Base-by-base conservation (phyloP, 2,888 invertebrate genomes). In the Troides aeacus region DNA sequence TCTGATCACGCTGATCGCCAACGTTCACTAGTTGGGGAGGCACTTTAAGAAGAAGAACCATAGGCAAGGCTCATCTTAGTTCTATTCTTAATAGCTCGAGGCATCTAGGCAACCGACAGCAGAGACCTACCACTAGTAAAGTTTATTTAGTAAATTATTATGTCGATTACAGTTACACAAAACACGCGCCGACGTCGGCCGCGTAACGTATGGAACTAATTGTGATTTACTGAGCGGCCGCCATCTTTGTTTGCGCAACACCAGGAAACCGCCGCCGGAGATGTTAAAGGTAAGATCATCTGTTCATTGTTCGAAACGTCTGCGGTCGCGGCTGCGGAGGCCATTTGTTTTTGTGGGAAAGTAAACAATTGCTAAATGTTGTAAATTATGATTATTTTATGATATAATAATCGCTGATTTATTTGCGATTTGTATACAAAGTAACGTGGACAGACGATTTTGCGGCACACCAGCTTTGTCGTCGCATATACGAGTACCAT, bases 241-340 rank as follows among this genome's bases (percentile, higher is more conserved):
- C 64, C 64, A 61, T 66, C 50, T 70, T 62, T 66, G 66, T 66
- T 66, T 66, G 58, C 62, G 39, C 66, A 70, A 70, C 62, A 66
- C 46, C n/a, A 69, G 69, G 69, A 69, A 69, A 69, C 60, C 46
- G 50, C 36, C 62, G 36, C 12, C 58, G 17, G 62, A 56, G 61
- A 62, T 46, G 53, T 53, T 53, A 56, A 30, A 62, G 62, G 58
- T 69, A 61, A 42, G n/a, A 17, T 62, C 64, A 42, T 58, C 57
- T 58, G 57, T n/a, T 7, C 60, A 64, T 69, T 69, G 62, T 65
- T 65, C 30, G 50, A 69, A 56, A 24, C 18, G 53, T 39, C 64
- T 60, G 61, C 42, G 42, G 69, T 69, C 53, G 57, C 6, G 24
- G 24, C 53, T 64, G 53, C 64, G 63, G 39, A 53, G 64, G 21